A percentile compares a stretch with the other conserved stretches of the same genome.
These are phyloP conservation scores for Sylvicola cinctus DNA, from an alignment of 2,888 invertebrate genomes.

Conservation along the genomic window DNA sequence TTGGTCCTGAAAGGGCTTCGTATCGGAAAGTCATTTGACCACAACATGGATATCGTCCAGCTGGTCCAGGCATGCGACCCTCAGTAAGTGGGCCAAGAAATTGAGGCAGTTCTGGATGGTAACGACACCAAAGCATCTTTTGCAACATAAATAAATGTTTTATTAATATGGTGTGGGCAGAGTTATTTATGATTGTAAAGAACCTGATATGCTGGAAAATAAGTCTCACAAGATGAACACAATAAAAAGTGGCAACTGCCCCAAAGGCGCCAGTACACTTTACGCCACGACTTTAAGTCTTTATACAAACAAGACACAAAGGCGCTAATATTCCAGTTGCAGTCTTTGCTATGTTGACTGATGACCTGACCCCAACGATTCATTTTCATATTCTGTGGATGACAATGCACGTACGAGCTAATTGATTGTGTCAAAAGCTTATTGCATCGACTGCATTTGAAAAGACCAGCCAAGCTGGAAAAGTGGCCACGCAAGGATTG, in stretches of 20 bases:
- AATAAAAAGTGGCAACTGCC: constrained; percentile 72
- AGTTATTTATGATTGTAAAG: constrained; percentile 6
- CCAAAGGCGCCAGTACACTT: constrained; percentile 89
- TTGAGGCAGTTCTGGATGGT: constrained; percentile 58
- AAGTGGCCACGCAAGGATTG: constrained; percentile 63
- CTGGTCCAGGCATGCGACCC: constrained; percentile 38
- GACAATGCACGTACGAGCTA: constrained; percentile 49
- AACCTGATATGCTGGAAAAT: constrained; percentile 50
- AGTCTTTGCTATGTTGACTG: constrained; percentile 50
- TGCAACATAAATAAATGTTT: constrained; percentile 1
- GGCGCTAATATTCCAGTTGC: constrained; percentile 60
- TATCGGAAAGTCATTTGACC: constrained; percentile 54
- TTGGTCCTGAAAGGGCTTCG: constrained; percentile 22
- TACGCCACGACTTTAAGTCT: constrained; percentile 69
- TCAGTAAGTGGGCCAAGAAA: constrained; percentile 43
- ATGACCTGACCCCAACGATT: constrained; percentile 51
- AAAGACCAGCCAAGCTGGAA: constrained; percentile 56
- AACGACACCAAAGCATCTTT: constrained; percentile 63
- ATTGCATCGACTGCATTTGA: constrained; percentile 46
- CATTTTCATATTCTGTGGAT: constrained; percentile 47
- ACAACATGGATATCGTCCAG: constrained; percentile 72
- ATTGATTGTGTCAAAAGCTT: constrained; percentile 50
- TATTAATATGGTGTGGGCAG: background rate
- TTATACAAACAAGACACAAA: constrained; percentile 56
- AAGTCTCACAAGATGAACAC: constrained; percentile 57